phyloP scores from a whole-genome alignment of 2,797 vertebrate genomes.

The Spea hammondii region DNA sequence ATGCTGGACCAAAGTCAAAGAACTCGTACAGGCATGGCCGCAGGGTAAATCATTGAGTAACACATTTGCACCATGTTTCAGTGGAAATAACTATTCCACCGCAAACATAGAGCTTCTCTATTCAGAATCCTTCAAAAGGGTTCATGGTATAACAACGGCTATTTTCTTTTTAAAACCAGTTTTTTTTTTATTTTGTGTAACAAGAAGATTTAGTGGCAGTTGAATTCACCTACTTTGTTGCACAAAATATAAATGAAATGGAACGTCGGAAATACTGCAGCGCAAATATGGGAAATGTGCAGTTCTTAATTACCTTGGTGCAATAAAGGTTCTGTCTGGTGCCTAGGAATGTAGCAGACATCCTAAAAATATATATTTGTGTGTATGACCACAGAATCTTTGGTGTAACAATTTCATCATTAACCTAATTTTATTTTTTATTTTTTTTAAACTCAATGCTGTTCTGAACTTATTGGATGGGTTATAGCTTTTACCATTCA shows the following conservation, averaged over 20 bases:
- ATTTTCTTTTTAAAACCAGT: no score
- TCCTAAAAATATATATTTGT: background rate
- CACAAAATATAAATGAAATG: background rate
- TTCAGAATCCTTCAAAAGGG: no score
- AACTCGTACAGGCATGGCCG: background rate
- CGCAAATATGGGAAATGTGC: background rate
- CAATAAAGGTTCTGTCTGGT: conserved; percentile 1
- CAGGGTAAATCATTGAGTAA: background rate
- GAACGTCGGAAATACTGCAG: background rate
- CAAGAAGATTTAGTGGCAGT: no score
- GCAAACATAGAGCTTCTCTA: no score
- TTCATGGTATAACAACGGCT: no score
- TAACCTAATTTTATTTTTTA: no score
- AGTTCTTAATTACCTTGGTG: background rate
- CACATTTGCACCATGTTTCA: background rate
- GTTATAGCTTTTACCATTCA: no score
- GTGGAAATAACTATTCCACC: no score
- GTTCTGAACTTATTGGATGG: no score
- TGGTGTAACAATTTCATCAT: no score
- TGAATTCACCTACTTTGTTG: background rate
- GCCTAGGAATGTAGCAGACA: background rate
- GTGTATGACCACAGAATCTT: background rate
- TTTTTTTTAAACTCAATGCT: no score
- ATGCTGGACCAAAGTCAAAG: background rate
- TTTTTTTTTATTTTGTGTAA: no score